Conservation (phyloP, 2,113 vertebrate species). For the Mobula birostris region DNA sequence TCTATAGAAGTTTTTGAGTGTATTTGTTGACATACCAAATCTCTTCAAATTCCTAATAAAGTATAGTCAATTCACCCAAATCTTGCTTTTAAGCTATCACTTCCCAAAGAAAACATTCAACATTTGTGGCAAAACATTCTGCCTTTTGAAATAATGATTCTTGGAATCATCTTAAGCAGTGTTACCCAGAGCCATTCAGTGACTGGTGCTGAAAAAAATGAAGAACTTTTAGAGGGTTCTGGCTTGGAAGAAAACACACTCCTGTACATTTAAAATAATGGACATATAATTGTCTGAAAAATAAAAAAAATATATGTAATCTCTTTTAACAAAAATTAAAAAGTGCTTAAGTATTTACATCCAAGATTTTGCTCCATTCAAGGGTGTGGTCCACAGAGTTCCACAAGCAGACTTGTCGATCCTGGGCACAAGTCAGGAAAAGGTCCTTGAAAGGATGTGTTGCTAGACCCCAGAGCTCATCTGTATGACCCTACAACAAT, state of each 20-base stretch:
- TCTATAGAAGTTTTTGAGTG: no score
- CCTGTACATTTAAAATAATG: not conserved
- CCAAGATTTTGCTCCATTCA: constrained; percentile 84
- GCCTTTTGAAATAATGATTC: no score
- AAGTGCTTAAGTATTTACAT: constrained; percentile 59
- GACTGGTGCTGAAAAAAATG: not conserved
- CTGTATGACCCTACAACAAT: constrained; percentile 79
- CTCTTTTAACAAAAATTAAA: not conserved
- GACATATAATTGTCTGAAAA: not conserved
- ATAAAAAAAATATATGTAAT: not conserved
- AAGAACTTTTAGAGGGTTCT: not conserved
- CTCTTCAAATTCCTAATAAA: no score
- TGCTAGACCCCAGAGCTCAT: constrained; percentile 93
- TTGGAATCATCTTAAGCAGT: no score
- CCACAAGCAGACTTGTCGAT: constrained; percentile 92
- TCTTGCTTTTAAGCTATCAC: not conserved
- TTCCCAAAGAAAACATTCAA: not conserved
- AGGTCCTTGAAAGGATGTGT: constrained; percentile 83
- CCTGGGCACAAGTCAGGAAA: constrained; percentile 91
- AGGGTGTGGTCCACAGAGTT: constrained; percentile 77
- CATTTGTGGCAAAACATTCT: not conserved
- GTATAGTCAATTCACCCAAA: not conserved
- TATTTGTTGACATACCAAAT: no score
- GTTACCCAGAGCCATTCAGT: not conserved
- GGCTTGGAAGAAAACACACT: not conserved